These are phyloP conservation scores for Prenolepis imparis DNA, from an alignment of 2,888 invertebrate genomes.

Conservation along the genomic window DNA sequence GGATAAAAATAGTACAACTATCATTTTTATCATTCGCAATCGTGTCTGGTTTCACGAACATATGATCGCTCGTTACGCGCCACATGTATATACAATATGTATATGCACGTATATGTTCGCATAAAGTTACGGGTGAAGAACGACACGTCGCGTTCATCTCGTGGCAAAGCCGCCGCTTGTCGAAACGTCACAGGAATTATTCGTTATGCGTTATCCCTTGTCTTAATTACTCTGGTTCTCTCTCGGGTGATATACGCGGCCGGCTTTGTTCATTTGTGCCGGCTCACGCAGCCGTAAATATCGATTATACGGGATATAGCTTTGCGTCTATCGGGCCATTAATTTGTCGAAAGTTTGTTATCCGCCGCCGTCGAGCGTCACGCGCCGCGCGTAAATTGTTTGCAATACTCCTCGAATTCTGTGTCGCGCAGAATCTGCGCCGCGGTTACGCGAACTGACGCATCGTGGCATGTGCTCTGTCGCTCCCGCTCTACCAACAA, in stretches of 20 bases:
- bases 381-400: constrained; percentile 53
- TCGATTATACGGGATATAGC: constrained; percentile 52
- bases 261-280: constrained; percentile 57
- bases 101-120: not conserved
- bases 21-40: not conserved
- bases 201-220: constrained; percentile 48
- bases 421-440: constrained; percentile 51
- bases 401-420: constrained; percentile 53
- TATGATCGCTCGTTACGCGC: not conserved
- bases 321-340: constrained; percentile 54
- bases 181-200: constrained; percentile 47
- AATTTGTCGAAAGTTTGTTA: constrained; percentile 58
- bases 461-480: constrained; percentile 8
- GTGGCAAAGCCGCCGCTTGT: constrained; percentile 17
- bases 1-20: not conserved
- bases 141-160: not conserved
- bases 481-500: not conserved
- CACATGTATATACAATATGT: not conserved
- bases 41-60: not conserved
- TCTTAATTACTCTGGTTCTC: constrained; percentile 48
- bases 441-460: constrained; percentile 46
- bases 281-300: constrained; percentile 55
- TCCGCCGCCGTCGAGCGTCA: constrained; percentile 41
- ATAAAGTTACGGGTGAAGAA: constrained; percentile 19
- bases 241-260: constrained; percentile 49